phyloP scores from a whole-genome alignment of 2,888 invertebrate species.

The Napeogenes inachia region DNA sequence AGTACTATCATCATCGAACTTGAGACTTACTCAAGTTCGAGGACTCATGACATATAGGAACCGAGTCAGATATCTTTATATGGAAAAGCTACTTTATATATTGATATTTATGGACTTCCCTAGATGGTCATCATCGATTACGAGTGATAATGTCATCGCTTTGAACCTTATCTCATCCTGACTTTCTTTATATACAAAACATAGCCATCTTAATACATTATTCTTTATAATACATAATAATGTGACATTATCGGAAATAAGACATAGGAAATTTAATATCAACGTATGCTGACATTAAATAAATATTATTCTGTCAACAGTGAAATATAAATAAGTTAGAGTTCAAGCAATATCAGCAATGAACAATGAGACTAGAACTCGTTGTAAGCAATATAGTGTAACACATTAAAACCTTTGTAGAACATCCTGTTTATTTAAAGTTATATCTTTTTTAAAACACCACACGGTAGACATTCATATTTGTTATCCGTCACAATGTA shows the following conservation, averaged over 20 bases:
- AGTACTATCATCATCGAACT: too few species aligned
- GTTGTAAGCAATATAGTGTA: not conserved
- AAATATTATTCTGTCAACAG: constrained; percentile 22
- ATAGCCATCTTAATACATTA: not conserved
- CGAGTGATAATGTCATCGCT: constrained; percentile 39
- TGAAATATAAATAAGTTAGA: not conserved
- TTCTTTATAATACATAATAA: not conserved
- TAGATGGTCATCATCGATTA: constrained; percentile 42
- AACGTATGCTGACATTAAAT: constrained; percentile 26
- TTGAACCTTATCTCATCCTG: constrained; percentile 18
- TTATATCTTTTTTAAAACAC: too few species aligned
- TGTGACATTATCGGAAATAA: not conserved
- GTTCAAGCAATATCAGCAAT: constrained; percentile 15
- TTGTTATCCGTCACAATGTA: too few species aligned
- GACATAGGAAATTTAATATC: constrained; percentile 19
- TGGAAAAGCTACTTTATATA: constrained; percentile 30
- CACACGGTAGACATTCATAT: too few species aligned
- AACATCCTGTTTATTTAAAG: too few species aligned
- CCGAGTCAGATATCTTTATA: constrained; percentile 33
- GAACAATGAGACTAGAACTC: constrained; percentile 15
- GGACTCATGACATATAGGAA: constrained; percentile 30
- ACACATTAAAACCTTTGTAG: too few species aligned
- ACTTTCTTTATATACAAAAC: too few species aligned
- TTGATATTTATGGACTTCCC: constrained; percentile 27
- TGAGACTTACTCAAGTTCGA: constrained; percentile 28